Conservation (phyloP, 1,140 invertebrate species). For the Brachystomella parvula region DNA sequence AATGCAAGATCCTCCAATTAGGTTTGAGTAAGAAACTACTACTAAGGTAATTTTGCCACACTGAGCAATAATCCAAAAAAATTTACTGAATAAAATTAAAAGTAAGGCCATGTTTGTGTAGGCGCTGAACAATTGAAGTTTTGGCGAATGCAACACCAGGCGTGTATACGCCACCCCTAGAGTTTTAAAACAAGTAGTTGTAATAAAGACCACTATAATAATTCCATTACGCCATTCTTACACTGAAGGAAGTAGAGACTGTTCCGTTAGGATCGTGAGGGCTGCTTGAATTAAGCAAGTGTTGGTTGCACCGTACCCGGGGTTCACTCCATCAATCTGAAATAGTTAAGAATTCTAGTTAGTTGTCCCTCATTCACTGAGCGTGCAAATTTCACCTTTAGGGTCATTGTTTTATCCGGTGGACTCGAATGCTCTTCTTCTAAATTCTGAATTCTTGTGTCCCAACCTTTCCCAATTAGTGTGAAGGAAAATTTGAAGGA, state of each 20-base stretch:
- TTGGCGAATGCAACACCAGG: slow-evolving; percentile 54
- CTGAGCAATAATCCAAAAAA: too few species aligned
- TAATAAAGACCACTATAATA: too few species aligned
- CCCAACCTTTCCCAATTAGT: slow-evolving; percentile 69
- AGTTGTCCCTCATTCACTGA: slow-evolving; percentile 40
- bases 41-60: too few species aligned
- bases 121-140: slow-evolving; percentile 55
- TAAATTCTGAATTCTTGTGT: slow-evolving; percentile 51
- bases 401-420: slow-evolving; percentile 51
- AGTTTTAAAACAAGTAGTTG: slow-evolving; percentile 40
- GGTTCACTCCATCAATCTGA: slow-evolving; percentile 53
- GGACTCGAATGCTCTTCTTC: not conserved
- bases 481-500: slow-evolving; percentile 56
- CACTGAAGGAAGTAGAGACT: slow-evolving; percentile 58
- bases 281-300: slow-evolving; percentile 60
- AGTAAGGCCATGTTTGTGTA: slow-evolving; percentile 52
- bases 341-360: not conserved
- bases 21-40: too few species aligned
- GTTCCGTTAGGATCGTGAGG: slow-evolving; percentile 66
- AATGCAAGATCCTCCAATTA: too few species aligned
- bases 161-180: slow-evolving; percentile 53
- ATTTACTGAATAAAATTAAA: slow-evolving; percentile 43
- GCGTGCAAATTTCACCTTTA: slow-evolving; percentile 56
- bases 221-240: not conserved
- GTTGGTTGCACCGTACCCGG: slow-evolving; percentile 76